Base-by-base conservation (phyloP, 2,113 vertebrate genomes). In the Hypomesus transpacificus region DNA sequence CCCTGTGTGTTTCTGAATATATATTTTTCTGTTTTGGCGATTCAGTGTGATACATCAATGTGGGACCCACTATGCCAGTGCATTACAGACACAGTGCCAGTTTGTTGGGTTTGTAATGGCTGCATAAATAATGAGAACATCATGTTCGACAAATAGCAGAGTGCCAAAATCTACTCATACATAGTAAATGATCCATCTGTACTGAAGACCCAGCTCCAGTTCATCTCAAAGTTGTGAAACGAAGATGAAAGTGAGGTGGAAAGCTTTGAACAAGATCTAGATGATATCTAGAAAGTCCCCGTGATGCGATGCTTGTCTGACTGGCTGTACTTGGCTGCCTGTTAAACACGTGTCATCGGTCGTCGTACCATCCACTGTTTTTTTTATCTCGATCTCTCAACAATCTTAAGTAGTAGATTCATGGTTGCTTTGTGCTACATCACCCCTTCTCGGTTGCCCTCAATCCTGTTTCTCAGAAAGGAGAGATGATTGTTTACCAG, bases 91-190 rank as follows among this genome's bases (percentile, higher is more conserved):
- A 71, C 59, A 52, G 58, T 74, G 78, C 79, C 78, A 79, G 74
- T 74, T 73, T 67, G 62, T 78, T 69, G 54, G 21, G 77, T 83
- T 81, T 80, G 71, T 74, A 75, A 75, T 78, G 76, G 26, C 72
- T 73, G 69, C 76, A 85, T 85, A 83, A 82, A 78, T 80, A 81
- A 81, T 75, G 64, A 75, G 76, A 82, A 82, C 74, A 81, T 80
- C 31, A 24, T 76, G 76, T 79, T 79, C 72, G 54, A 79, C 76
- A 81, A 81, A 74, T 68, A 72, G 14, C 66, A 16, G n/a, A 14
- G 68, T 75, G 80, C 78, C 83, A 85, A 73, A 79, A 77, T 69
- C 61, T 66, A 74, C 74, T 79, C 73, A 77, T 70, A 74, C 81
- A 71, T 79, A 83, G 68, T 82, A 74, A 74, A 79, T 83, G 75